A percentile compares a stretch with the other conserved stretches of the same genome.
Conservation (phyloP, 2,113 vertebrate genomes). For the Redunca redunca region DNA sequence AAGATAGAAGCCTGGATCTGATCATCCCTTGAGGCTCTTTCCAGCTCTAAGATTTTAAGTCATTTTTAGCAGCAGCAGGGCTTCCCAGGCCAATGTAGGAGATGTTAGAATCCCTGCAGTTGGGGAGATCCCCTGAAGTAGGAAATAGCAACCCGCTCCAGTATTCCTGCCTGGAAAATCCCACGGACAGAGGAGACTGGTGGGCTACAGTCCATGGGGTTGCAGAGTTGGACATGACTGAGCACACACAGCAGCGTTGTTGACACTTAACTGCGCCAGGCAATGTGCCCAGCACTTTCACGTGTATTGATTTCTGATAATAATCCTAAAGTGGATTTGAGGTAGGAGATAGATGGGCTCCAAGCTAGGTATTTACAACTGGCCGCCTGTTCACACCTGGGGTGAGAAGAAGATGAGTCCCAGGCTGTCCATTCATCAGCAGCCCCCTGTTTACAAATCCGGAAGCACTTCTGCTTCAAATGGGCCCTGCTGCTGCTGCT, state of each 20-base stretch:
- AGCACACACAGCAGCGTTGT: rapidly evolving
- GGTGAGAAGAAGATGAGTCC: background rate
- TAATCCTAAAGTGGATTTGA: background rate
- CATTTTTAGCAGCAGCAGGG: background rate
- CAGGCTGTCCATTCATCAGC: background rate
- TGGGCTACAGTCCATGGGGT: rapidly evolving
- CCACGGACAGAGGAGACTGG: background rate
- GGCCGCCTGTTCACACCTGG: background rate
- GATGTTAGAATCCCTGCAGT: background rate
- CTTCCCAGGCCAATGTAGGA: background rate
- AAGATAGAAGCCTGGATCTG: background rate
- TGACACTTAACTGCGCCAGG: background rate
- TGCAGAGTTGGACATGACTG: background rate
- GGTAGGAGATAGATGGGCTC: background rate
- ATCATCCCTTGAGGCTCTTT: background rate
- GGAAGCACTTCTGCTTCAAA: background rate
- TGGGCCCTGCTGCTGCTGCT: background rate
- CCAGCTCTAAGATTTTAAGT: background rate
- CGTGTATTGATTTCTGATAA: background rate
- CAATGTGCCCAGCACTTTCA: background rate
- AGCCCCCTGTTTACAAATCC: background rate
- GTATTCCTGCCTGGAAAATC: background rate
- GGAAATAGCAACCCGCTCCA: background rate
- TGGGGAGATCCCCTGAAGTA: background rate
- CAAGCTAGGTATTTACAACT: background rate